Percentiles rank a stretch among this genome's conserved stretches.
phyloP scores from a whole-genome alignment of 1,140 invertebrate genomes.

The Eulimnadia texana region DNA sequence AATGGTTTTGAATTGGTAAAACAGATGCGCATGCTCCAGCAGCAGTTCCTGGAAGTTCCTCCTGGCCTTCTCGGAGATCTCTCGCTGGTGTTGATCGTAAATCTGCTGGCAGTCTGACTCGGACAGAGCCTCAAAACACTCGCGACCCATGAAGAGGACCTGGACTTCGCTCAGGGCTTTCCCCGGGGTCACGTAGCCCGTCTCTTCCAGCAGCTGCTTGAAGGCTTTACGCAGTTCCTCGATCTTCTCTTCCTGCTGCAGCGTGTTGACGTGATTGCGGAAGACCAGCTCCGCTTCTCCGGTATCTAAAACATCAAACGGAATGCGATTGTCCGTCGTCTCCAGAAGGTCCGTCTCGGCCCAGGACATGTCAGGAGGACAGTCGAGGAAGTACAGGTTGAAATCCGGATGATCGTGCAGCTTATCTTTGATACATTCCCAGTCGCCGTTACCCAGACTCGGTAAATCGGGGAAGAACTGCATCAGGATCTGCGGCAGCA shows the following conservation, averaged over 20 bases:
- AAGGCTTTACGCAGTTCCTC: conserved; percentile 56
- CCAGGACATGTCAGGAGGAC: conserved; percentile 61
- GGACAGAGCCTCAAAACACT: conserved; percentile 81
- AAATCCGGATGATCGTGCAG: conserved; percentile 77
- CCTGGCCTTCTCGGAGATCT: conserved; percentile 79
- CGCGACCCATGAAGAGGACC: conserved; percentile 84
- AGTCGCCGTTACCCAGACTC: conserved; percentile 60
- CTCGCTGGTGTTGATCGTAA: conserved; percentile 86
- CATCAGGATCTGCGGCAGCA: conserved; percentile 61
- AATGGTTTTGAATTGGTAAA: conserved; percentile 83
- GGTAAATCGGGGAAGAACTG: conserved; percentile 68
- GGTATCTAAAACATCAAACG: conserved; percentile 77
- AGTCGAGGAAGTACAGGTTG: conserved; percentile 76
- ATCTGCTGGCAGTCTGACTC: conserved; percentile 83
- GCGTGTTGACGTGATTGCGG: conserved; percentile 73
- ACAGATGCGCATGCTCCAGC: conserved; percentile 83
- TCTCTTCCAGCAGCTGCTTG: conserved; percentile 82
- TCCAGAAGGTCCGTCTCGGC: conserved; percentile 55
- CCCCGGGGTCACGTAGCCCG: conserved; percentile 78
- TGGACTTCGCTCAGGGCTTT: conserved; percentile 82
- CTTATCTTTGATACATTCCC: conserved; percentile 66
- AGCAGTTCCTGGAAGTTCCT: conserved; percentile 86
- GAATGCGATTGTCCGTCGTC: conserved; percentile 57
- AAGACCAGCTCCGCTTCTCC: conserved; percentile 81
- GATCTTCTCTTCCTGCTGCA: conserved; percentile 62